Evolutionary conservation across 2,113 vertebrate genomes (phyloP).

Genomic region (Podocnemis expansa): DNA sequence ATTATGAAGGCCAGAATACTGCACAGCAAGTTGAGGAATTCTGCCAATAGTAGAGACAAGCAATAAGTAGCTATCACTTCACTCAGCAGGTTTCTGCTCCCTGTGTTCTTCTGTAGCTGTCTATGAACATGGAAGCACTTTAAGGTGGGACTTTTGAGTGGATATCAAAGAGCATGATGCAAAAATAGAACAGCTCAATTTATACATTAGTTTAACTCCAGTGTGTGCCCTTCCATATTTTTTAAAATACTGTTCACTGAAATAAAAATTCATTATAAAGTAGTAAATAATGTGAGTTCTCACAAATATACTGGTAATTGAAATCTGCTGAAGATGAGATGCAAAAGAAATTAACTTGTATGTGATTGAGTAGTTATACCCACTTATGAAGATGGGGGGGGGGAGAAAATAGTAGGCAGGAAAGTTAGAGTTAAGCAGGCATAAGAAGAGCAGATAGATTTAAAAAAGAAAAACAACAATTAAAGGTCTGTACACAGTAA

Average conservation of each 20-base stretch:
- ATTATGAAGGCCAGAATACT: background rate
- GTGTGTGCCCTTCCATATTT: background rate
- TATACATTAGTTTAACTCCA: background rate
- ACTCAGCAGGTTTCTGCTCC: background rate
- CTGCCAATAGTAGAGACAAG: background rate
- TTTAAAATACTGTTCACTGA: background rate
- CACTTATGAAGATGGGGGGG: background rate
- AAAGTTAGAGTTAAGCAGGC: background rate
- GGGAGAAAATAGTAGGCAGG: background rate
- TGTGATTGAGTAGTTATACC: background rate
- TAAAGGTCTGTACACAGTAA: background rate
- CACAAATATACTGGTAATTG: background rate
- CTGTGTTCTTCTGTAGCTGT: rapidly evolving
- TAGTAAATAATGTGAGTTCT: background rate
- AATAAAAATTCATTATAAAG: background rate
- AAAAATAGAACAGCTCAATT: background rate
- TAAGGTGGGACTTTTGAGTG: background rate
- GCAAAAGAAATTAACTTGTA: background rate
- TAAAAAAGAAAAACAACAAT: background rate
- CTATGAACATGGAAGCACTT: background rate
- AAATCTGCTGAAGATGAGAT: background rate
- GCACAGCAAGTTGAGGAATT: background rate
- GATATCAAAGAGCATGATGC: background rate
- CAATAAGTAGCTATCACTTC: background rate
- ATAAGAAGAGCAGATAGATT: background rate